Percentiles rank a stretch among this genome's conserved stretches.
Conservation (phyloP, 2,888 invertebrate species). For the Uloborus plumipes region DNA sequence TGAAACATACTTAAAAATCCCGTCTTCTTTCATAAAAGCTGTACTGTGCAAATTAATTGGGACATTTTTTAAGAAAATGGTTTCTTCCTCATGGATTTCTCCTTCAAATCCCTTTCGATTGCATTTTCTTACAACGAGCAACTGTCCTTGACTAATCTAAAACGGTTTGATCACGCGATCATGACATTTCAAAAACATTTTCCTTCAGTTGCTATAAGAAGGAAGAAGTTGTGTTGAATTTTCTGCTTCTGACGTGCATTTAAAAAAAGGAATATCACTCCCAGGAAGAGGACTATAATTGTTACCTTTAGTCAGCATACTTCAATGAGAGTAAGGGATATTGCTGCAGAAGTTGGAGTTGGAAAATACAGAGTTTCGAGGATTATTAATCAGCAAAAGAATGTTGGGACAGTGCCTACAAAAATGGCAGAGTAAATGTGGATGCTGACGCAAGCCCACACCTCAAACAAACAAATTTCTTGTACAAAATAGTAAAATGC, state of each 20-base stretch:
- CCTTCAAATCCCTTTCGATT: background rate
- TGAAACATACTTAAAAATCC: no score
- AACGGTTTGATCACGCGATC: background rate
- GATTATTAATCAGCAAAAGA: constrained; percentile 19
- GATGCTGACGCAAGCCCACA: constrained; percentile 11
- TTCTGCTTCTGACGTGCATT: background rate
- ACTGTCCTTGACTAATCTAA: background rate
- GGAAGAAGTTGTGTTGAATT: background rate
- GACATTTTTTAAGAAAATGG: constrained; percentile 3
- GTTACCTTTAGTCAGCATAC: constrained; percentile 10
- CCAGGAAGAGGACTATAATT: constrained; percentile 14
- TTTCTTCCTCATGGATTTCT: background rate
- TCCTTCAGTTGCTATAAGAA: background rate
- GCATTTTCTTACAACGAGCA: background rate
- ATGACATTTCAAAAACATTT: background rate
- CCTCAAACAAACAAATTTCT: constrained; percentile 8
- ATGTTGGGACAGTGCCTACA: constrained; percentile 5
- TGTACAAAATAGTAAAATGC: constrained; percentile 21
- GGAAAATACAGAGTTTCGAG: background rate
- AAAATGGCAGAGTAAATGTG: constrained; percentile 12
- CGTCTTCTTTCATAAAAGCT: no score
- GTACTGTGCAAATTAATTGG: constrained; percentile 14
- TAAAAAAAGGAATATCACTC: background rate
- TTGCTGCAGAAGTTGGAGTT: background rate
- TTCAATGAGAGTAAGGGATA: background rate